phyloP scores from a whole-genome alignment of 2,113 vertebrate genomes.

The Panthera uncia region DNA sequence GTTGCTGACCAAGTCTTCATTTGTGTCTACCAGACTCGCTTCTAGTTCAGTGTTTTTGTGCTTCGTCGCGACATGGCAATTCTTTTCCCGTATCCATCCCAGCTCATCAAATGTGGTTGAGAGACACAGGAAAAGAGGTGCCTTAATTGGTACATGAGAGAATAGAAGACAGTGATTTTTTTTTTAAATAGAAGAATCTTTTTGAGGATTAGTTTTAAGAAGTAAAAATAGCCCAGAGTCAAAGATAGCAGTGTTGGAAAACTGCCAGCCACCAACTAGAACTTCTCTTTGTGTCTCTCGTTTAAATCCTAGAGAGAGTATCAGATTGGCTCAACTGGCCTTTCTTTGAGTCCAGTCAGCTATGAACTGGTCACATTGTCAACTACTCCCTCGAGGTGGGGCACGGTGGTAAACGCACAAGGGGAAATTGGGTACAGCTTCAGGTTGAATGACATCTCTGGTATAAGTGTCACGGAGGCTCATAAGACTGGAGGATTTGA shows the following conservation, averaged over 20 bases:
- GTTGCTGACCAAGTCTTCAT: not conserved
- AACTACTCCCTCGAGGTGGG: not conserved
- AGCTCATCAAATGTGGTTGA: not conserved
- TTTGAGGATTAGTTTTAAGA: conserved; percentile 34
- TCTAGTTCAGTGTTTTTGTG: not conserved
- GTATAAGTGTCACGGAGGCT: not conserved
- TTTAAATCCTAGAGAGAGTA: not conserved
- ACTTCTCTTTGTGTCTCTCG: not conserved
- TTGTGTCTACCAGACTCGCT: not conserved
- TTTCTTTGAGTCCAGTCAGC: not conserved
- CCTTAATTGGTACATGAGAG: not conserved
- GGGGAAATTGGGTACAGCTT: not conserved
- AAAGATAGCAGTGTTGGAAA: not conserved
- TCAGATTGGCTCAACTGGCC: not conserved
- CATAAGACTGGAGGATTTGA: not conserved
- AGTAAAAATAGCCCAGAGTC: conserved; percentile 29
- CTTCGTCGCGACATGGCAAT: not conserved
- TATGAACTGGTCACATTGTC: not conserved
- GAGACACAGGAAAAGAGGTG: not conserved
- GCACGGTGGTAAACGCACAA: not conserved
- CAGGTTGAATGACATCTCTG: not conserved
- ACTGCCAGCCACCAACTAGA: not conserved
- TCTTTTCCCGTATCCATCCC: not conserved
- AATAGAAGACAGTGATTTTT: not conserved
- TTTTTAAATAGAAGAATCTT: not conserved